Percentiles rank a stretch among this genome's conserved stretches.
These are phyloP conservation scores for Elephantulus edwardii DNA, from an alignment of 2,113 vertebrate genomes.

Conservation along the genomic window DNA sequence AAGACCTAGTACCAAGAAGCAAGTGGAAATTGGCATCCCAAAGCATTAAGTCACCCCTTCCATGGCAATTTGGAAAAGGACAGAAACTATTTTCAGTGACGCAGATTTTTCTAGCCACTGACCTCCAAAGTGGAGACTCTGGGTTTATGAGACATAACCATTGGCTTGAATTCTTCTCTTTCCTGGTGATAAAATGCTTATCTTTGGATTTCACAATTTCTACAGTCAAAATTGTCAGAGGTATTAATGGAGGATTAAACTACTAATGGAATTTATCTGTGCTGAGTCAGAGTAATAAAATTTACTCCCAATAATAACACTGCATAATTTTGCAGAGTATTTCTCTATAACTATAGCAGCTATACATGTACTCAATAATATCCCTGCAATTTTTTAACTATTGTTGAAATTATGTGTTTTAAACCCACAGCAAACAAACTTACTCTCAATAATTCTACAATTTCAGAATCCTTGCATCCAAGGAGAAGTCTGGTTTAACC, in stretches of 20 bases:
- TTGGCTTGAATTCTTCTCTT: conserved; percentile 37
- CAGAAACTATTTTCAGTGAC: conserved; percentile 34
- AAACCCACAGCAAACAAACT: conserved; percentile 25
- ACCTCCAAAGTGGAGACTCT: conserved; percentile 32
- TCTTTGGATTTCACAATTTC: conserved; percentile 53
- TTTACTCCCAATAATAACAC: conserved; percentile 49
- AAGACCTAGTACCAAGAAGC: conserved; percentile 37
- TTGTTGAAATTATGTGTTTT: conserved; percentile 34
- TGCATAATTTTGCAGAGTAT: background rate
- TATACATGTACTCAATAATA: conserved; percentile 36
- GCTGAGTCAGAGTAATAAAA: conserved; percentile 41
- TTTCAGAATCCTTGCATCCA: conserved; percentile 11
- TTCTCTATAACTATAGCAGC: conserved; percentile 40
- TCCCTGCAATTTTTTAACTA: conserved; percentile 47
- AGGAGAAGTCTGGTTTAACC: too few species aligned
- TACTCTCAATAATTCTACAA: conserved; percentile 6
- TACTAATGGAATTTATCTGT: conserved; percentile 58
- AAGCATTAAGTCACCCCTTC: conserved; percentile 36
- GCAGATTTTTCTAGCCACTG: conserved; percentile 15
- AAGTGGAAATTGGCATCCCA: conserved; percentile 12
- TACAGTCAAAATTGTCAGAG: conserved; percentile 42
- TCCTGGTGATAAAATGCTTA: conserved; percentile 54
- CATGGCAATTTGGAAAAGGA: conserved; percentile 41
- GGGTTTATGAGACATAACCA: conserved; percentile 35
- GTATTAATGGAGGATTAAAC: conserved; percentile 54